These are phyloP conservation scores for Spea multiplicata DNA, from an alignment of 2,113 vertebrate species.

Conservation along the genomic window DNA sequence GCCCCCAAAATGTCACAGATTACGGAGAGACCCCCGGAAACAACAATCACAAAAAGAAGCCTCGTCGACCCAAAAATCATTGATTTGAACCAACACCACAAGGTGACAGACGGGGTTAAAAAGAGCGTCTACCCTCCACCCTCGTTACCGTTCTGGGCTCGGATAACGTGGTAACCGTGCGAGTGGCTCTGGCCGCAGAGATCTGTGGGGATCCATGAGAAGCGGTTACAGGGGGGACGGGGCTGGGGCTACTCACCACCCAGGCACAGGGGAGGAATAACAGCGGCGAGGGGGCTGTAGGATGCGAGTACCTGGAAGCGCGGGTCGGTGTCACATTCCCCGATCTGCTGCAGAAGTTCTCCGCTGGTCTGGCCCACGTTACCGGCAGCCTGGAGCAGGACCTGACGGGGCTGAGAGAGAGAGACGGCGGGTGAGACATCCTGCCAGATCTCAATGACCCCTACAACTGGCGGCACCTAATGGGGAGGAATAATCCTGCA, in stretches of 20 bases:
- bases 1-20: no score
- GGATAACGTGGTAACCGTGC: conserved; percentile 60
- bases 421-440: neutral
- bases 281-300: rapidly evolving
- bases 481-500: no score
- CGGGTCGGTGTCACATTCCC: conserved; percentile 88
- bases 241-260: neutral
- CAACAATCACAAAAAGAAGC: neutral
- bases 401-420: conserved; percentile 85
- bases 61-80: conserved; percentile 1
- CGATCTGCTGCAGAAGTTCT: conserved; percentile 92
- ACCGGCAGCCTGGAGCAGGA: conserved; percentile 90
- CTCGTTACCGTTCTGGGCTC: conserved; percentile 62
- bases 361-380: conserved; percentile 92
- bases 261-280: neutral
- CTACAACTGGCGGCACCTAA: no score
- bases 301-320: conserved; percentile 84
- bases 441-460: no score
- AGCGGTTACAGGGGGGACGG: neutral
- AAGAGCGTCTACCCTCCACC: conserved; percentile 50
- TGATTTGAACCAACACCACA: conserved; percentile 35
- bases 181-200: conserved; percentile 61
- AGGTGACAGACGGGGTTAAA: conserved; percentile 56
- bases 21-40: neutral
- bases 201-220: conserved; percentile 72